Base-by-base conservation (phyloP, 1,140 invertebrate species). In the Macrocentrus cingulum region DNA sequence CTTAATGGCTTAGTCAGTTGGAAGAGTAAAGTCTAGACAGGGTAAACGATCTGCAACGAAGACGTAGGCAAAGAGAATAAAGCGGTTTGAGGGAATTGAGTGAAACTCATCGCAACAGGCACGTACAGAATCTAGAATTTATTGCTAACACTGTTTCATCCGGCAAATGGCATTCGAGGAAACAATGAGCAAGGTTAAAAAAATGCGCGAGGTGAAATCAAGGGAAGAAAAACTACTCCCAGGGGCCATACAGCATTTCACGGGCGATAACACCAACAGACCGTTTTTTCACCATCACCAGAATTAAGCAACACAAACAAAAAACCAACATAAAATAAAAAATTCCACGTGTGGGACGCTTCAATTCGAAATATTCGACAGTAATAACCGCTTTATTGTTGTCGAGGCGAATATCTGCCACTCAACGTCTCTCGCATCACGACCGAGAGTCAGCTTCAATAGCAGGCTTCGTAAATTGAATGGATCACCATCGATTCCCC, bases 21-120 rank as follows among this genome's bases (percentile, higher is more conserved):
- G n/a, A n/a, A n/a, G n/a, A n/a, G n/a, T n/a, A n/a, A n/a, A n/a
- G 49, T 50, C 63, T 46, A 65, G 63, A 65, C 63, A 36, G 20
- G 16, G 52, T 62, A 65, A 65, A 62, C 60, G 60, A 62, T 65
- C 53, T 60, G 23, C 32, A 49, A 54, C 52, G 11, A 51, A 51
- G 48, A 46, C 44, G 9, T 46, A 20, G 19, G 44, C 18, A 11
- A 23, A 22, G 18, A 44, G 18, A 44, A 52, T 52, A 39, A 34
- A 29, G 25, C 34, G 41, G 41, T 44, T 5, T 2, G 41, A 15
- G 18, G 15, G 18, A 44, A 44, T 7, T 19, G 37, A 51, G 22
- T 25, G 41, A 42, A 11, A 37, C 39, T 54, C 36, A 44, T 54
- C 36, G 49, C 44, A 44, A 16, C 42, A 8, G 36, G 20, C 23